Evolutionary conservation across 2,113 vertebrate species (phyloP).

Genomic region (Onychostoma macrolepis): DNA sequence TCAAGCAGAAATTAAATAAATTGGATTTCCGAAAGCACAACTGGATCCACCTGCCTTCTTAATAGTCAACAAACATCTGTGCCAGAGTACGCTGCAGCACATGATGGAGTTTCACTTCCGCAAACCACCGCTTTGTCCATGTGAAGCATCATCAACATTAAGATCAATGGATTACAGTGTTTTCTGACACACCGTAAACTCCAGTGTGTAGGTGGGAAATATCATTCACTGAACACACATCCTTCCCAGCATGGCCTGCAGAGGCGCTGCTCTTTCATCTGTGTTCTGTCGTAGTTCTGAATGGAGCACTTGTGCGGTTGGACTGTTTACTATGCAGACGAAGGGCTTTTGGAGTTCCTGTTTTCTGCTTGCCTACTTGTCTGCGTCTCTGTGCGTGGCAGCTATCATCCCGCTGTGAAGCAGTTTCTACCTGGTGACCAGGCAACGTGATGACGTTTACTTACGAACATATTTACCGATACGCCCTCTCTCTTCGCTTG

Average conservation of each 20-base stretch:
- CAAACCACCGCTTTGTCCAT: neutral
- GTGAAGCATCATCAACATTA: neutral
- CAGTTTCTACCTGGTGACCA: conserved; percentile 12
- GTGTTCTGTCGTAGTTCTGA: conserved; percentile 36
- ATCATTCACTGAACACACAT: neutral
- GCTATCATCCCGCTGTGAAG: conserved; percentile 64
- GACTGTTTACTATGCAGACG: conserved; percentile 90
- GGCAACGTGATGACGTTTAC: conserved; percentile 14
- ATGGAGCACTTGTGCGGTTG: conserved; percentile 74
- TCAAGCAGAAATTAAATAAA: neutral
- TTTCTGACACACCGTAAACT: neutral
- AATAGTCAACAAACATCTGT: neutral
- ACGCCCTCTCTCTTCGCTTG: conserved; percentile 33
- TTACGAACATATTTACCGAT: conserved; percentile 32
- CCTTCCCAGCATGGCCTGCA: conserved; percentile 47
- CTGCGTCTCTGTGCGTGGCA: conserved; percentile 61
- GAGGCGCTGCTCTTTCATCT: conserved; percentile 51
- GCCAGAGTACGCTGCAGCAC: neutral
- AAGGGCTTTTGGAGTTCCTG: conserved; percentile 69
- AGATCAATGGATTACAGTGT: neutral
- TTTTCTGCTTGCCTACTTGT: neutral
- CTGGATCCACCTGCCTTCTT: neutral
- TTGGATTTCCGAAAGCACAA: neutral
- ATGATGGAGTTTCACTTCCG: neutral
- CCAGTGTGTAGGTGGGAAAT: neutral